These are phyloP conservation scores for Heliconius himera DNA, from an alignment of 1,140 invertebrate species.

Conservation along the genomic window DNA sequence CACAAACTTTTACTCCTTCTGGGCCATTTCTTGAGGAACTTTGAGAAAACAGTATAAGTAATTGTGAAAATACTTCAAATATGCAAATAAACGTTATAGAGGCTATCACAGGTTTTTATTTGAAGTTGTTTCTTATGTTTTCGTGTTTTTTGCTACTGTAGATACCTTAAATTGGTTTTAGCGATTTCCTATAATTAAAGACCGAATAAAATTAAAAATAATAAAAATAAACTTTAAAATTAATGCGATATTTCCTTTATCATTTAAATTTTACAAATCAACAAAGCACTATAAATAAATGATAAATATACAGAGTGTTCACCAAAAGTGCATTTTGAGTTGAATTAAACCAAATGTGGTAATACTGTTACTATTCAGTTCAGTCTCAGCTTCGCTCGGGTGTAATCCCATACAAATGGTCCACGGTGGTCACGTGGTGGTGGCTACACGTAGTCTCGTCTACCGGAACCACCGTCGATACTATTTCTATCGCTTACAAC, in stretches of 20 bases:
- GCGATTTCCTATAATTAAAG: not conserved
- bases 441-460: slow-evolving; percentile 70
- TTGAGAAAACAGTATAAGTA: slow-evolving; percentile 42
- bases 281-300: slow-evolving; percentile 3
- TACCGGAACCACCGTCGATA: slow-evolving; percentile 57
- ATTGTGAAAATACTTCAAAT: slow-evolving; percentile 33
- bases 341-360: slow-evolving; percentile 36
- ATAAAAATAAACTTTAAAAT: slow-evolving; percentile 3
- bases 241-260: slow-evolving; percentile 3
- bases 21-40: slow-evolving; percentile 39
- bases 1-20: slow-evolving; percentile 41
- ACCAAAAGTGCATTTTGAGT: slow-evolving; percentile 39
- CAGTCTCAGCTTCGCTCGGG: slow-evolving; percentile 50
- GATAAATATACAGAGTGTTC: slow-evolving; percentile 4
- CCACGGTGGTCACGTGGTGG: slow-evolving; percentile 20
- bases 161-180: not conserved
- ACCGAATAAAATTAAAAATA: too few relatives aligned
- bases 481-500: slow-evolving; percentile 74
- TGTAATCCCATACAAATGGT: slow-evolving; percentile 37
- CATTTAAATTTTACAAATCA: not conserved
- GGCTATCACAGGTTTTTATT: slow-evolving; percentile 29
- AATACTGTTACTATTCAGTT: slow-evolving; percentile 61
- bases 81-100: slow-evolving; percentile 34
- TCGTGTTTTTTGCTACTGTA: not conserved
- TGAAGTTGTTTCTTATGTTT: not conserved